phyloP scores from a whole-genome alignment of 2,888 invertebrate genomes.

The Hirtodrosophila cameraria region DNA sequence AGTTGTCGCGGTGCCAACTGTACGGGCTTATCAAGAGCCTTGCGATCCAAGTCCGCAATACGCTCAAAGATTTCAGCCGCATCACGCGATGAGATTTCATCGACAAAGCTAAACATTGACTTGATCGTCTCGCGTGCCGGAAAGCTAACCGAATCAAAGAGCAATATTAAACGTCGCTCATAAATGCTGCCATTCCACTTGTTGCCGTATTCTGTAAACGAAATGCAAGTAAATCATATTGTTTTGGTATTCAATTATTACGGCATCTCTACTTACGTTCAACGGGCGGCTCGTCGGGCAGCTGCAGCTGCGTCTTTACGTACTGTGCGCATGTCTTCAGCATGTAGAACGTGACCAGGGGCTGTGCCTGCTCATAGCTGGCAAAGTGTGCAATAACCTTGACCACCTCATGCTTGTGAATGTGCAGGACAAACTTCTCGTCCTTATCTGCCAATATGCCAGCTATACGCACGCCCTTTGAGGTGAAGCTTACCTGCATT shows the following conservation, averaged over 20 bases:
- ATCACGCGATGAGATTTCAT: conserved; percentile 90
- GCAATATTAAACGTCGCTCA: conserved; percentile 88
- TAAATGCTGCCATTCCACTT: conserved; percentile 65
- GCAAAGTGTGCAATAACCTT: conserved; percentile 92
- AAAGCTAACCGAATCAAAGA: conserved; percentile 89
- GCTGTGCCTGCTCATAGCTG: conserved; percentile 85
- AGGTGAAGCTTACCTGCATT: conserved; percentile 86
- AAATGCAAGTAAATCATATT: neutral
- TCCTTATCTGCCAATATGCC: conserved; percentile 86
- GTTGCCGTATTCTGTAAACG: conserved; percentile 49
- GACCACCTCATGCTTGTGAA: conserved; percentile 89
- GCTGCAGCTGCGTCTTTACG: conserved; percentile 89
- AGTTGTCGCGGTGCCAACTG: conserved; percentile 84
- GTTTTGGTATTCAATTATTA: no score
- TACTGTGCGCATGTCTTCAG: conserved; percentile 88
- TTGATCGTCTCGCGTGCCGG: conserved; percentile 88
- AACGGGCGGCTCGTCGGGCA: conserved; percentile 84
- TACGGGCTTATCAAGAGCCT: conserved; percentile 79
- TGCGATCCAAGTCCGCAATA: conserved; percentile 84
- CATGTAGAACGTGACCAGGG: conserved; percentile 92
- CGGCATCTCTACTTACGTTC: conserved; percentile 74
- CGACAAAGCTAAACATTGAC: conserved; percentile 87
- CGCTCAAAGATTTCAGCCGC: conserved; percentile 92
- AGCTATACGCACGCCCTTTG: conserved; percentile 87
- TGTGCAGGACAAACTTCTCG: conserved; percentile 85